These are phyloP conservation scores for Caradrina kadenii DNA, from an alignment of 2,888 invertebrate genomes.

Conservation along the genomic window DNA sequence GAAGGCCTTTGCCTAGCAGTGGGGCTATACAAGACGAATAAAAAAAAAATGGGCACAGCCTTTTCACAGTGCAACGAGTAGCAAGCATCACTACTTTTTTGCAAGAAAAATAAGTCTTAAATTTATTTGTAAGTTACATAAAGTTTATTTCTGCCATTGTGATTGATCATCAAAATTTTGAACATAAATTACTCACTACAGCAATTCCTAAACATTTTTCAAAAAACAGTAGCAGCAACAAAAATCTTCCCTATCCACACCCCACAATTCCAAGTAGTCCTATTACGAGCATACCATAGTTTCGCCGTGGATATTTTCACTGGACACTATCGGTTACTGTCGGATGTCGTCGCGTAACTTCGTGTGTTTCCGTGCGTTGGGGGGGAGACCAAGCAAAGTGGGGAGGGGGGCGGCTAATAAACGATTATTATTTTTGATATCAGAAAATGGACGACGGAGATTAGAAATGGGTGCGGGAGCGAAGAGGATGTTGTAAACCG, in stretches of 20 bases:
- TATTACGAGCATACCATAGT: slow-evolving; percentile 73
- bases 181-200: too few relatives aligned
- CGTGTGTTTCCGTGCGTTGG: slow-evolving; percentile 81
- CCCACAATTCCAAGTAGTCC: slow-evolving; percentile 38
- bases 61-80: too few relatives aligned
- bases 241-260: slow-evolving; percentile 37
- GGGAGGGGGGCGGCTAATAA: slow-evolving; percentile 60
- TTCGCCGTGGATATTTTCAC: slow-evolving; percentile 80
- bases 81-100: too few relatives aligned
- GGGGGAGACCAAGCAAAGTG: slow-evolving; percentile 30
- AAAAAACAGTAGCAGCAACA: not conserved
- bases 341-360: slow-evolving; percentile 85
- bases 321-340: slow-evolving; percentile 84
- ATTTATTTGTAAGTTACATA: too few relatives aligned
- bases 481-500: slow-evolving; percentile 5
- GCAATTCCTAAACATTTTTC: not conserved
- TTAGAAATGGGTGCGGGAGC: slow-evolving; percentile 42
- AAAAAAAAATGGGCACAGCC: too few relatives aligned
- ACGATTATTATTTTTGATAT: slow-evolving; percentile 70
- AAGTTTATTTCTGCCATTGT: too few relatives aligned
- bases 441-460: slow-evolving; percentile 49
- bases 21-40: too few relatives aligned
- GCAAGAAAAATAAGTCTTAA: too few relatives aligned
- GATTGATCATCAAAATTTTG: too few relatives aligned
- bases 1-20: too few relatives aligned